A percentile compares a stretch with the other conserved stretches of the same genome.
Conservation (phyloP, 2,888 invertebrate species). For the Nysson spinosus region DNA sequence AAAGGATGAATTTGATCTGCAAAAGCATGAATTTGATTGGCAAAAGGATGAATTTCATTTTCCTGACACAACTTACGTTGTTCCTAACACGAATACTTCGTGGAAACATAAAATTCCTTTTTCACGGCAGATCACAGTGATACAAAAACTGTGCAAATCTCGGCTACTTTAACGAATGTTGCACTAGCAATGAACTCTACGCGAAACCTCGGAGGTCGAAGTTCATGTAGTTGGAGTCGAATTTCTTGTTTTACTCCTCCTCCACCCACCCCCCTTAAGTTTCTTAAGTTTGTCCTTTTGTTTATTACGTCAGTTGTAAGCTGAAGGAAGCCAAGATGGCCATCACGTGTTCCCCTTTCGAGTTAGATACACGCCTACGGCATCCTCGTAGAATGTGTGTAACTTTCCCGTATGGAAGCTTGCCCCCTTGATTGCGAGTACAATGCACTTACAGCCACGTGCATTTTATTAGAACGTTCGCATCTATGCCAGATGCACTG, state of each 20-base stretch:
- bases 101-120: no score
- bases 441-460: constrained; percentile 3
- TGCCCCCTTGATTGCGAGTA: not conserved
- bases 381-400: constrained; percentile 3
- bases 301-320: constrained; percentile 25
- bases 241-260: constrained; percentile 9
- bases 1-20: no score
- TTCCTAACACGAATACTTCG: no score
- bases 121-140: not conserved
- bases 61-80: no score
- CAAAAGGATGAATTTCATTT: no score
- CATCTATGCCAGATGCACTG: not conserved
- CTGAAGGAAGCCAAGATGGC: constrained; percentile 48
- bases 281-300: constrained; percentile 16
- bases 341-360: constrained; percentile 58
- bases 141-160: not conserved
- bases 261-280: no score
- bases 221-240: constrained; percentile 18
- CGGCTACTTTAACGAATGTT: not conserved
- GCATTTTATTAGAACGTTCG: constrained; percentile 4
- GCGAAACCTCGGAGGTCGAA: not conserved
- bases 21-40: no score
- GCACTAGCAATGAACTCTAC: not conserved
- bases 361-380: constrained; percentile 7
- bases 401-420: constrained; percentile 9